These are phyloP conservation scores for Procambarus virginalis DNA, from an alignment of 1,140 invertebrate species.

Conservation along the genomic window DNA sequence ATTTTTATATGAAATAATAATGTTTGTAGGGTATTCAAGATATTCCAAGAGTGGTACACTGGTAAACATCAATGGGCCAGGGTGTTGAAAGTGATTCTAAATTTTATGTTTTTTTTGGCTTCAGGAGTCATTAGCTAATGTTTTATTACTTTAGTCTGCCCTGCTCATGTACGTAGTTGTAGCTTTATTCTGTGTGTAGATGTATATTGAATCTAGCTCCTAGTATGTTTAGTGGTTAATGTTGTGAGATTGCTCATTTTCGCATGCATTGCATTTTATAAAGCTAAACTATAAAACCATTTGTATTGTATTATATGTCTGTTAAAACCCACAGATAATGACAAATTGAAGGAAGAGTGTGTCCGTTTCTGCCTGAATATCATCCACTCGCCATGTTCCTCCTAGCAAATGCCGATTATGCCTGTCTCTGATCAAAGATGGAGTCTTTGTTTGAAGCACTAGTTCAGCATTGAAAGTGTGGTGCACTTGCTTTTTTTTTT, in stretches of 20 bases:
- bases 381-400: slow-evolving; percentile 7
- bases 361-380: slow-evolving; percentile 48
- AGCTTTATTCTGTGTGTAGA: too few species aligned
- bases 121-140: too few species aligned
- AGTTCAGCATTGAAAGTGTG: slow-evolving; percentile 6
- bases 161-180: too few species aligned
- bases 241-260: background rate
- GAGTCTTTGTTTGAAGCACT: background rate
- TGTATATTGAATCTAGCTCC: too few species aligned
- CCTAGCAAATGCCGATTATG: background rate
- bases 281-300: background rate
- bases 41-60: too few species aligned
- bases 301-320: slow-evolving; percentile 24
- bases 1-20: too few species aligned
- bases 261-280: background rate
- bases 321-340: slow-evolving; percentile 59
- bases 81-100: too few species aligned
- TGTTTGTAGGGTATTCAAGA: too few species aligned
- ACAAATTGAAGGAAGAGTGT: slow-evolving; percentile 26
- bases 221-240: too few species aligned
- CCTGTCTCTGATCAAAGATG: background rate
- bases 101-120: too few species aligned
- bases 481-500: background rate
- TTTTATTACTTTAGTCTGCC: too few species aligned
- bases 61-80: too few species aligned